Evolutionary conservation across 1,140 invertebrate genomes (phyloP), one percentile per base, ranked within the genome.

Genomic region (Agraylea sexmaculata): DNA sequence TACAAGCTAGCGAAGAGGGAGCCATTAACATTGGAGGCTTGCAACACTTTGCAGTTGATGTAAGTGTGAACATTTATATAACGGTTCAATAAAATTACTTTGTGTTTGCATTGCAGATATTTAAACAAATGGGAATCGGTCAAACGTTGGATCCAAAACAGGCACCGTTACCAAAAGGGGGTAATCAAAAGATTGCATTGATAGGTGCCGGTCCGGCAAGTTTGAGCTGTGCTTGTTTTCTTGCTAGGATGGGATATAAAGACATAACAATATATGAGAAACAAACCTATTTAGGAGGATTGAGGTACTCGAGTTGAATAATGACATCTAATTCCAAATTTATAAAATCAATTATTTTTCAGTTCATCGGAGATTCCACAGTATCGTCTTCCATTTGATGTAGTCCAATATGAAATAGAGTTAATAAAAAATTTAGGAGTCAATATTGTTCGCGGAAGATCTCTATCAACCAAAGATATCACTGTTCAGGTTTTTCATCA

Each of bases 1-100:
- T 99, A 1, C 80, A 87, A 53, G 94, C 92, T 0, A 77, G 78
- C 3, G 94, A 99, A 60, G 94, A 97, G 64, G 94, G 94, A 0
- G 79, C 93, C 0, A 99, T 99, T 45, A 99, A 99, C 56, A 99
- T 99, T 55, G 93, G 93, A 1, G 94, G 94, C 1, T 68, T 99
- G 5, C 94, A 99, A 66, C 94, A 99, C 53, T 99, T 93, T 68
- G 92, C 94, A 29, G 86, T 87, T 16, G 92, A 98, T 54, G 87
- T 92, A 63, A 63, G 53, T 53, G 31, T 33, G n/a, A 39, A 15
- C 5, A 39, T 10, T 16, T 34, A 34, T 35, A n/a, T n/a, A n/a
- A n/a, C n/a, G n/a, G 17, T 10, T 16, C 6, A 6, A 30, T 37
- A 25, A 41, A 16, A 16, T 28, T 45, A 5, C n/a, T n/a, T n/a